phyloP scores from a whole-genome alignment of 1,140 invertebrate species.

The Wiebesia pumilae region DNA sequence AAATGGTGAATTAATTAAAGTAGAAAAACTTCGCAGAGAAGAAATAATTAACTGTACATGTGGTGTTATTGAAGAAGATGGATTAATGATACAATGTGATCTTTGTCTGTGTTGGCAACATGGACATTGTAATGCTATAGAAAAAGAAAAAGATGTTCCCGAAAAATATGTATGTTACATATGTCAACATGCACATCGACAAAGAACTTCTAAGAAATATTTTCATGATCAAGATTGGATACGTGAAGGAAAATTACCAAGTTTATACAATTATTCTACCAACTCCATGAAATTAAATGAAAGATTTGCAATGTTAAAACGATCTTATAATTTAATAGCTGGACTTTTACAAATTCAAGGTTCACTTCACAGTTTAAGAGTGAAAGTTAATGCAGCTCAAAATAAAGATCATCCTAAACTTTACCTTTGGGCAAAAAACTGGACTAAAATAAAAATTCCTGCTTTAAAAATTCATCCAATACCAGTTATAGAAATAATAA shows the following conservation, averaged over 20 bases:
- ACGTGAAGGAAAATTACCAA: constrained; percentile 86
- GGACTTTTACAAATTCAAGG: constrained; percentile 81
- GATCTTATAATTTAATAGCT: constrained; percentile 83
- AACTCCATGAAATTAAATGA: constrained; percentile 61
- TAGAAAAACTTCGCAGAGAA: constrained; percentile 74
- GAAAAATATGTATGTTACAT: constrained; percentile 93
- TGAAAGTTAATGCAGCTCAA: constrained; percentile 86
- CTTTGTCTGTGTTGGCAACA: constrained; percentile 96
- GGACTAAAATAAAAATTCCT: constrained; percentile 78
- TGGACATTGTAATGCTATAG: constrained; percentile 89
- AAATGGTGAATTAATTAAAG: constrained; percentile 71
- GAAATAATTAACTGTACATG: constrained; percentile 94
- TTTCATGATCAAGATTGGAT: constrained; percentile 92
- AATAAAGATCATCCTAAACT: constrained; percentile 88
- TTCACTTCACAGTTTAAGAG: constrained; percentile 81
- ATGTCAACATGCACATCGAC: constrained; percentile 86
- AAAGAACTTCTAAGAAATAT: constrained; percentile 82
- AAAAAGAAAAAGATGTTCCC: constrained; percentile 87
- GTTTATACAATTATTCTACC: constrained; percentile 52
- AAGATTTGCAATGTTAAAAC: constrained; percentile 77
- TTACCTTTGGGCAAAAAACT: constrained; percentile 89
- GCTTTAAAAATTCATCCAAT: constrained; percentile 64
- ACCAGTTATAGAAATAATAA: constrained; percentile 66
- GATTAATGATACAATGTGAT: constrained; percentile 96
- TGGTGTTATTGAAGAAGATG: constrained; percentile 89